Evolutionary conservation across 2,113 vertebrate species (phyloP).

Genomic region (Peromyscus maniculatus): DNA sequence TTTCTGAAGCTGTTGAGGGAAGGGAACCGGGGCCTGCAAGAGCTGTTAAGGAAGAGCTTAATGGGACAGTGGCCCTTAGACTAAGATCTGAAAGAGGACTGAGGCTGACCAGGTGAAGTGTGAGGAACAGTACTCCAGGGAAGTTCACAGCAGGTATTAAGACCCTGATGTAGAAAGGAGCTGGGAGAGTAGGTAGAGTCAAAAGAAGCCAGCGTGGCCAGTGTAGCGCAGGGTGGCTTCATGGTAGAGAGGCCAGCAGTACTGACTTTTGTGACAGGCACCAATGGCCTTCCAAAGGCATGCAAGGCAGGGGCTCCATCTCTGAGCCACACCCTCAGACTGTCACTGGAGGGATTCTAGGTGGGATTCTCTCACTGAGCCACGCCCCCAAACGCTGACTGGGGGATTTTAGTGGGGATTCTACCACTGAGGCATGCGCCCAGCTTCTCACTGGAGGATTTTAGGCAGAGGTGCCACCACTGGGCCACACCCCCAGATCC

Average conservation of each 20-base stretch:
- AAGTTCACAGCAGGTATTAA: not conserved
- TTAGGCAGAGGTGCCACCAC: not conserved
- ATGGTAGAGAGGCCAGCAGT: not conserved
- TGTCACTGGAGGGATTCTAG: not conserved
- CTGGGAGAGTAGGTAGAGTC: not conserved
- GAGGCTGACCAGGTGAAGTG: not conserved
- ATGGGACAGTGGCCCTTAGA: not conserved
- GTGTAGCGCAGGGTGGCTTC: not conserved
- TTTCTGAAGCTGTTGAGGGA: not conserved
- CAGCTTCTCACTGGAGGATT: not conserved
- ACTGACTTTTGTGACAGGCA: fast-evolving
- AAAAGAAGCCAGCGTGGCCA: not conserved
- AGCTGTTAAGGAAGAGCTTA: not conserved
- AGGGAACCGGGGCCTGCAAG: too few relatives aligned
- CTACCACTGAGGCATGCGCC: not conserved
- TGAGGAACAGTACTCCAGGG: not conserved
- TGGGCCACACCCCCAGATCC: not conserved
- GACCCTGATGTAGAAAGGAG: not conserved
- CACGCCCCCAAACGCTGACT: not conserved
- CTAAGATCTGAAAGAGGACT: not conserved
- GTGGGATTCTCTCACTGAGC: not conserved
- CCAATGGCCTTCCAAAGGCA: not conserved
- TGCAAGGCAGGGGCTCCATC: not conserved
- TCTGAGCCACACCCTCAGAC: not conserved
- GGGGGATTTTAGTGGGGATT: not conserved